Evolutionary conservation across 2,888 invertebrate genomes (phyloP), one percentile per base, ranked within the genome.

Genomic region (Neoaliturus tenellus): DNA sequence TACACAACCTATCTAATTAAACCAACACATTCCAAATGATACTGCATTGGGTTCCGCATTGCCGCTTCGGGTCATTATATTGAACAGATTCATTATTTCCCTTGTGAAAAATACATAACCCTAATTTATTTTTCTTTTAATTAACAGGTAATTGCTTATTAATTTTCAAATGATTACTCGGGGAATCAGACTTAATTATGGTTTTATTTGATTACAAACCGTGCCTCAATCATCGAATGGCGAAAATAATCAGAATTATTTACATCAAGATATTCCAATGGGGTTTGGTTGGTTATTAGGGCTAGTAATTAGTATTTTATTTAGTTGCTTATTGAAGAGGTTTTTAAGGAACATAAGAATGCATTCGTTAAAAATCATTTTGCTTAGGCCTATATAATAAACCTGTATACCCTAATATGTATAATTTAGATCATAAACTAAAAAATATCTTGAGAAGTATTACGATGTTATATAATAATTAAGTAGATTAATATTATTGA

Each of bases 81-180:
- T 62, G 62, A 62, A 31, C 62, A 28, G 62, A 62, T 62, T 62
- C 62, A 62, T 62, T 62, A 62, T 62, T 62, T 62, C 62, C 62
- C 62, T 62, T 31, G 62, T 62, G 62, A 62, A 62, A 62, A 62
- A 62, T 62, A 62, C 4, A 62, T 28, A 62, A 6, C 25, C 55
- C 23, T 3, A 25, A 55, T 55, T 55, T 55, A 31, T 62, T 2
- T 17, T 51, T 51, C 31, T 31, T 62, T 62, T 62, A 62, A 62
- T 62, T 31, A 62, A 12, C 62, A 5, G 62, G 28, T 31, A 17
- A 62, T 62, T 62, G 62, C 31, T 62, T 62, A 62, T 62, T 62
- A 62, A 62, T 62, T 62, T 62, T 28, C 62, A 31, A 62, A 25
- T 28, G 62, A 62, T 62, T 62, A 62, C 62, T 28, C 62, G 3